Conservation (phyloP, 2,888 invertebrate species). For the Eulithis prunata region DNA sequence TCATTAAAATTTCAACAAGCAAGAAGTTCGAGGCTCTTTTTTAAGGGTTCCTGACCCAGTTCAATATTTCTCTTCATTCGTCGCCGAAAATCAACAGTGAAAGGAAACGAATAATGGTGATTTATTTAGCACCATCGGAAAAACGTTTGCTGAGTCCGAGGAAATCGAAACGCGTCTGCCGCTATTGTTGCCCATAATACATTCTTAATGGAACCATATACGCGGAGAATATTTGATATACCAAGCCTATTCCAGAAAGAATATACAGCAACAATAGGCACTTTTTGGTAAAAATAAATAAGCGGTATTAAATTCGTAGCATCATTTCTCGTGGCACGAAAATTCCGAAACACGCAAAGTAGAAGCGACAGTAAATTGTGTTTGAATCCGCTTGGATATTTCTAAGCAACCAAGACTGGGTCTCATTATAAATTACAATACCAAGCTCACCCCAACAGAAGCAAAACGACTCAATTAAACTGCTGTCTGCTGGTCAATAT, state of each 20-base stretch:
- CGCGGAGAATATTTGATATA: conserved; percentile 25
- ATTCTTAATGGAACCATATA: conserved; percentile 47
- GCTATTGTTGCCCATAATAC: conserved; percentile 48
- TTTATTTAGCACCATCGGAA: conserved; percentile 35
- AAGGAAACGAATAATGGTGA: conserved; percentile 28
- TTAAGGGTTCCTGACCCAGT: conserved; percentile 22
- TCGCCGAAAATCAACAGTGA: conserved; percentile 17
- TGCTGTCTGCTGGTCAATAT: conserved; percentile 33
- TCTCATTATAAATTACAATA: conserved; percentile 20
- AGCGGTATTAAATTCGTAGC: too few relatives aligned
- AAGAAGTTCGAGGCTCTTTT: conserved; percentile 9
- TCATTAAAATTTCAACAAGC: conserved; percentile 24
- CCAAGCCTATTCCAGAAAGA: neutral
- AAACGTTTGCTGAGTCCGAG: conserved; percentile 32
- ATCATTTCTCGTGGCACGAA: too few relatives aligned
- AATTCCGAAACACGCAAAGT: too few relatives aligned
- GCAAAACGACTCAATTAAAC: conserved; percentile 20
- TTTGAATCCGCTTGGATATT: neutral
- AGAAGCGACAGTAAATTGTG: too few relatives aligned
- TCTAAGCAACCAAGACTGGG: neutral
- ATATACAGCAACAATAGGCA: too few relatives aligned
- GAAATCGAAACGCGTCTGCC: conserved; percentile 47
- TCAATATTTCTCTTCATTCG: conserved; percentile 11
- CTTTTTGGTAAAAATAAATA: too few relatives aligned
- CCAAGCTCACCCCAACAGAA: conserved; percentile 5